A percentile compares a stretch with the other conserved stretches of the same genome.
phyloP scores from a whole-genome alignment of 2,888 invertebrate species.

The Ormyrus thymus region DNA sequence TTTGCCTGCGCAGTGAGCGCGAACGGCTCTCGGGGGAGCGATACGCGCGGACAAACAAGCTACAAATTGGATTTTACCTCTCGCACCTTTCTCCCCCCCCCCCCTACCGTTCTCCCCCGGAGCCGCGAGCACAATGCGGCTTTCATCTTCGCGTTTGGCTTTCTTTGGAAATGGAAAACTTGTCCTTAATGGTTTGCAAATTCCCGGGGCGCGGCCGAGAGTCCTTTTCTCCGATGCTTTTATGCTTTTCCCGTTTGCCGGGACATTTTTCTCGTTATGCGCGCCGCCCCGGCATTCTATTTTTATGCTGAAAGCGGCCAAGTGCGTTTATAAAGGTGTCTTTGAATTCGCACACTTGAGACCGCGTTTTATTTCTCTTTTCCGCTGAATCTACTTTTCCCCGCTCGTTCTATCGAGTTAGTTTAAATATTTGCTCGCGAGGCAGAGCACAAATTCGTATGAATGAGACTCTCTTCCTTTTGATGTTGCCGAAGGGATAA shows the following conservation, averaged over 20 bases:
- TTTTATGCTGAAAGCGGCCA: neutral
- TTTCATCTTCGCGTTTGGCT: slow-evolving; percentile 49
- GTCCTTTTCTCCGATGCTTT: slow-evolving; percentile 12
- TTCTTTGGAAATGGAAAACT: slow-evolving; percentile 49
- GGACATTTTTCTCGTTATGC: slow-evolving; percentile 32
- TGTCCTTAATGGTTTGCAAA: slow-evolving; percentile 46
- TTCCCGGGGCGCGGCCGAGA: slow-evolving; percentile 6
- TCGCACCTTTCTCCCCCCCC: slow-evolving; percentile 8
- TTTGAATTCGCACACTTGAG: slow-evolving; percentile 12
- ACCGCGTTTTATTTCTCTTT: slow-evolving; percentile 7
- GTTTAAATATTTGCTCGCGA: no score
- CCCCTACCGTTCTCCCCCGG: neutral
- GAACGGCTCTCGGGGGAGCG: slow-evolving; percentile 58
- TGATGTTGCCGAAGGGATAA: no score
- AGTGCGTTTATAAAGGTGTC: slow-evolving; percentile 4
- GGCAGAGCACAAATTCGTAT: no score
- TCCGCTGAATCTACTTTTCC: no score
- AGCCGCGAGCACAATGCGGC: slow-evolving; percentile 14
- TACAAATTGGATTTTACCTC: slow-evolving; percentile 63
- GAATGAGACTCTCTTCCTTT: no score
- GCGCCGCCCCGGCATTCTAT: neutral
- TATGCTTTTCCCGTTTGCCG: slow-evolving; percentile 47
- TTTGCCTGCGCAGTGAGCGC: no score
- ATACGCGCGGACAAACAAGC: slow-evolving; percentile 61
- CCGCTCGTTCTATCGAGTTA: no score